Base-by-base conservation (phyloP, 2,797 vertebrate genomes). In the Enoplosus armatus region DNA sequence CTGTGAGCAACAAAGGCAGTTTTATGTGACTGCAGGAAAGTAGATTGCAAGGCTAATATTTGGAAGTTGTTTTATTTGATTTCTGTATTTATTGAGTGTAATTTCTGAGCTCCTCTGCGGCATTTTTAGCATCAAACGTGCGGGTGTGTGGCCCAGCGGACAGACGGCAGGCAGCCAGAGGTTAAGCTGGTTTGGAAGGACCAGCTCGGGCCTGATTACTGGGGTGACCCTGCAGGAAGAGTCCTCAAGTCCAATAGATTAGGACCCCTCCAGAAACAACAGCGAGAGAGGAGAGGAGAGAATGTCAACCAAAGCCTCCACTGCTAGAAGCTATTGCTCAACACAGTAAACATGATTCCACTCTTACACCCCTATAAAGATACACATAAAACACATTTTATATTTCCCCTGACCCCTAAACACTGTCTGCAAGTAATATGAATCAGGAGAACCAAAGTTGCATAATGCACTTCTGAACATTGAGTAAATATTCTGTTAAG, bases 1-100 rank as follows among this genome's bases (percentile, higher is more conserved):
- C 90, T 70, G 68, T 41, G 65, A 69, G 71, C 51, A 87, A 93
- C 92, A 95, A 87, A 92, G 88, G 73, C 79, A 47, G 82, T 87
- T 90, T 94, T 92, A 89, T 93, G 54, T 15, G 65, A 69, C 72
- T 89, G 83, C 87, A 90, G 91, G 89, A 84, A 92, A 88, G 86
- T 62, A 81, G 85, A 91, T 81, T 81, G 90, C 86, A 89, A 83
- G 88, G 87, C 89, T 90, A 95, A 95, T 94, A 95, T 95, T 95
- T 95, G 81, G 80, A 94, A 90, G 93, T 93, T 90, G 91, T 94
- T 94, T 89, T 88, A 92, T 94, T 94, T 92, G 91, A 95, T 94
- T 95, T 93, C 86, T 89, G 82, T 93, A 89, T 95, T 95, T 95
- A 89, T 86, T 81, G 85, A 94, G 88, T 81, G 82, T 93, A 86